A percentile compares a stretch with the other conserved stretches of the same genome.
Evolutionary conservation across 2,113 vertebrate genomes (phyloP).

Genomic region (Sorex fumeus): DNA sequence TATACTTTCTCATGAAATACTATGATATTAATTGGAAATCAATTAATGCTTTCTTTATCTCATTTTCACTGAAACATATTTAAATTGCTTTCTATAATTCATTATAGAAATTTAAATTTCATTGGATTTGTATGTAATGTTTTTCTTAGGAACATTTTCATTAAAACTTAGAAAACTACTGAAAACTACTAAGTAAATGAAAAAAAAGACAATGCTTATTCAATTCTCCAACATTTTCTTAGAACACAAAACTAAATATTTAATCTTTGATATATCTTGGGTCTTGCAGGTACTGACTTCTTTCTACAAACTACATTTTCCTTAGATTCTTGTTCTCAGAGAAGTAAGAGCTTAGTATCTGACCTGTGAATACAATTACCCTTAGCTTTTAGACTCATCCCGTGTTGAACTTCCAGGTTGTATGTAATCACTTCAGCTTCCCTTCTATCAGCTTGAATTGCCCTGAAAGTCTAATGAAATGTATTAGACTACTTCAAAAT

Average conservation of each 20-base stretch:
- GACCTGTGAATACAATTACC: neutral
- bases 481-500: neutral
- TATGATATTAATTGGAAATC: conserved; percentile 30
- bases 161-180: neutral
- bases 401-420: neutral
- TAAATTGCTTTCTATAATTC: neutral
- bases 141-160: neutral
- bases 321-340: conserved; percentile 4
- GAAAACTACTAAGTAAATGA: neutral
- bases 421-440: neutral
- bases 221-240: neutral
- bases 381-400: neutral
- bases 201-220: neutral
- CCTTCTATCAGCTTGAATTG: neutral
- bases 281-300: neutral
- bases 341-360: neutral
- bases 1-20: conserved; percentile 22
- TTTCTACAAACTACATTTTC: conserved; percentile 30
- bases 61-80: conserved; percentile 25
- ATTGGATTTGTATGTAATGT: neutral
- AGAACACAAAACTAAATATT: conserved; percentile 9
- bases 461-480: neutral
- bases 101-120: neutral
- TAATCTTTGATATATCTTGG: conserved; percentile 32
- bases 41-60: neutral